Base-by-base conservation (phyloP, 2,113 vertebrate species). In the Esox niger region DNA sequence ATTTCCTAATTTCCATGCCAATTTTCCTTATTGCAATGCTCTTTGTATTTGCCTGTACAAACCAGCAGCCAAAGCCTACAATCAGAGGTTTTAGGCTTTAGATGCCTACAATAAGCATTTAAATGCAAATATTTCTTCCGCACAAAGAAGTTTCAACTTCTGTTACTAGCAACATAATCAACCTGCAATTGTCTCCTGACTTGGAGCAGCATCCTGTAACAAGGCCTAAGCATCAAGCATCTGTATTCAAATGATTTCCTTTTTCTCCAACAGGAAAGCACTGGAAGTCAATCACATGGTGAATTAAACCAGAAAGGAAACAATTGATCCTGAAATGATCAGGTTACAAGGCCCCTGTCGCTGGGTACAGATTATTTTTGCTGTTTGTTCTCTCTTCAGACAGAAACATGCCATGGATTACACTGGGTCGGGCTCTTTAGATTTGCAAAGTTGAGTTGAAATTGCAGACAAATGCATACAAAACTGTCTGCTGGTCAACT, bases 261-360 rank as follows among this genome's bases (percentile, higher is more conserved):
- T 85, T 82, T 90, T 91, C 91, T 91, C 86, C 83, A 87, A 86
- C 72, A 88, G 87, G 89, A 92, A 80, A 67, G 79, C 91, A 87
- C 84, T 86, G 86, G 82, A 90, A 93, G 91, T 93, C 90, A 93
- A 93, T 93, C 89, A 93, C 80, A 93, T 89, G 91, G 79, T 86
- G 91, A 92, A 95, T 91, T 93, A 93, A 93, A 91, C 89, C 84
- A 92, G 86, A 94, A 93, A 88, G 88, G 84, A 87, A 92, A 92
- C 85, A 91, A 87, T 80, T 93, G 90, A 90, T 94, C 85, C 90
- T 91, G 91, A 91, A 91, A 93, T 87, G 91, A 94, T 90, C 90
- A 91, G 88, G 89, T 93, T 93, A 91, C 87, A 89, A 84, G 90
- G 75, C 52, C 75, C 78, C 73, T 79, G 77, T 69, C 82, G 77